Evolutionary conservation across 2,888 invertebrate species (phyloP).

Genomic region (Sinodicranocentrus sp.): DNA sequence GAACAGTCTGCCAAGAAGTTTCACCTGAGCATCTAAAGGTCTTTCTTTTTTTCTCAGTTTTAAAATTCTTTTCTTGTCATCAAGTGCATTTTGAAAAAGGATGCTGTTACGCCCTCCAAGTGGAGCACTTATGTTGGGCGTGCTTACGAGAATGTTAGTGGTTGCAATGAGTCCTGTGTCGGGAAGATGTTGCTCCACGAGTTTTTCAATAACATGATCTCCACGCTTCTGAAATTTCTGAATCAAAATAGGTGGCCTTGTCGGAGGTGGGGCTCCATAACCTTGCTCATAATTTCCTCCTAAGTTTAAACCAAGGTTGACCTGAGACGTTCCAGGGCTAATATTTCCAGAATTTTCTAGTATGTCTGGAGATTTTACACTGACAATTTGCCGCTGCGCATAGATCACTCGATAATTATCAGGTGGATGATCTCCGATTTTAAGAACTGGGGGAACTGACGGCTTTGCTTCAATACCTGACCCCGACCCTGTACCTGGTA

Average conservation of each 20-base stretch:
- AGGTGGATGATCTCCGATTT: constrained; percentile 50
- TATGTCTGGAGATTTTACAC: constrained; percentile 61
- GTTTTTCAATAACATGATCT: constrained; percentile 33
- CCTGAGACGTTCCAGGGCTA: constrained; percentile 13
- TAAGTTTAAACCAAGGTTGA: constrained; percentile 31
- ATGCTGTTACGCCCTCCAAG: constrained; percentile 53
- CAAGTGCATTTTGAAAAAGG: constrained; percentile 47
- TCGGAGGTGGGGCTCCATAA: constrained; percentile 45
- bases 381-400: constrained; percentile 60
- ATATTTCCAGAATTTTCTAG: constrained; percentile 43
- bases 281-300: constrained; percentile 62
- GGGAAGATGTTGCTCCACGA: constrained; percentile 49
- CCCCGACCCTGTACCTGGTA: neutral
- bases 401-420: constrained; percentile 50
- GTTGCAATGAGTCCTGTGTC: constrained; percentile 55
- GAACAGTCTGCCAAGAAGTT: constrained; percentile 66
- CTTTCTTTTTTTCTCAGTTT: constrained; percentile 34
- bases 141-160: constrained; percentile 47
- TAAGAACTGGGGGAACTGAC: constrained; percentile 52
- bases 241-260: constrained; percentile 36
- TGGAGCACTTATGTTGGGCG: constrained; percentile 67
- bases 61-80: constrained; percentile 36
- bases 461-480: constrained; percentile 36
- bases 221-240: constrained; percentile 58
- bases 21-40: constrained; percentile 67